A percentile compares a stretch with the other conserved stretches of the same genome.
phyloP scores from a whole-genome alignment of 2,888 invertebrate species.

The Meloe dianella region DNA sequence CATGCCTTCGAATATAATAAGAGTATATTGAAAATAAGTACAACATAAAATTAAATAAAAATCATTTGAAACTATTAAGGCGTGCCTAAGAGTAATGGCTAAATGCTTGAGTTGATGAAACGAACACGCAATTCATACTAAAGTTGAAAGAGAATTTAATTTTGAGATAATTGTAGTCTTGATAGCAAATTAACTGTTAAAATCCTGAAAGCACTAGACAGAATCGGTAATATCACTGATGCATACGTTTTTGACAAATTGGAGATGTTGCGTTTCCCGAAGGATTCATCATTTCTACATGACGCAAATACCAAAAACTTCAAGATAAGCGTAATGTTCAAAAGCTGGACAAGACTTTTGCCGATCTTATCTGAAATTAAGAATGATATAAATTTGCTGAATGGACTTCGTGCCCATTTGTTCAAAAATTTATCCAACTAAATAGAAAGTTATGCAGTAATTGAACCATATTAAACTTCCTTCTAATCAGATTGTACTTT shows the following conservation, averaged over 20 bases:
- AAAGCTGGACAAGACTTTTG: too few relatives aligned
- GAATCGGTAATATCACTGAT: too few relatives aligned
- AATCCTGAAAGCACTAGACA: too few relatives aligned
- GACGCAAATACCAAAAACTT: too few relatives aligned
- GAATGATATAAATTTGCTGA: not conserved
- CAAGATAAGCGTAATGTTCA: too few relatives aligned
- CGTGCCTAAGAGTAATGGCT: not conserved
- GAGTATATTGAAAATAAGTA: not conserved
- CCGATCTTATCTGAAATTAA: too few relatives aligned
- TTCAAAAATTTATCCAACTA: conserved; percentile 17
- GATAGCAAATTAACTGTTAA: not conserved
- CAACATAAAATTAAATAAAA: not conserved
- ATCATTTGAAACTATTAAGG: not conserved
- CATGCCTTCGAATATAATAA: not conserved
- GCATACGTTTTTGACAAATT: too few relatives aligned
- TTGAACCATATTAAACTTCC: conserved; percentile 26
- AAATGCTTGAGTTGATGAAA: not conserved
- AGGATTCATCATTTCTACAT: not conserved
- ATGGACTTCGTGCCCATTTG: not conserved
- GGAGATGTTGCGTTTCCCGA: too few relatives aligned
- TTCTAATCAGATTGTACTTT: conserved; percentile 5
- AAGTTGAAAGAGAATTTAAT: too few relatives aligned
- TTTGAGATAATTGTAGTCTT: not conserved
- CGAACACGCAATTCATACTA: not conserved
- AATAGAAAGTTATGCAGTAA: conserved; percentile 24